Evolutionary conservation across 2,888 invertebrate species (phyloP), one percentile per base, ranked within the genome.

Genomic region (Thera obeliscata): DNA sequence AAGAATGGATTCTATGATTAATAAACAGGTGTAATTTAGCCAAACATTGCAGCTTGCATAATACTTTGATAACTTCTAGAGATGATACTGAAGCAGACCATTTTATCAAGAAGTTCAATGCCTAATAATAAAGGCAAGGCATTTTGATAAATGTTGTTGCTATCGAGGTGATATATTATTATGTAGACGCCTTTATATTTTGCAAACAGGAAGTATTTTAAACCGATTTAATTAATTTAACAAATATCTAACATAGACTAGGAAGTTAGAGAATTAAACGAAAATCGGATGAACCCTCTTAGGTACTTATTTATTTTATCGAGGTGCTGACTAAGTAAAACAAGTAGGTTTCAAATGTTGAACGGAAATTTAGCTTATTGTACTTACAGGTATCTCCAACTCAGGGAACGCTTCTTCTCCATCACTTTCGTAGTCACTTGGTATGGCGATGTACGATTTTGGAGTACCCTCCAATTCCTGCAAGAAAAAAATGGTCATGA

Each of bases 351-450:
- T 22, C 22, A 22, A 22, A 22, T 22, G 22, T 22, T 22, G 1
- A 22, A 22, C 1, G 22, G 22, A 22, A 22, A 22, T 22, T 22
- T 22, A 46, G 43, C 0, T 6, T 90, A 93, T 92, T 86, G 94
- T 82, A 91, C 93, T 92, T 86, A 94, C 94, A 76, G 84, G 85
- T 74, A 91, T 81, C 74, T 93, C 94, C 75, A 89, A 78, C 75
- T 94, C 94, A 36, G 86, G 86, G 72, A 93, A 90, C 11, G 91
- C 90, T 70, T 94, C 94, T 77, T 94, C 94, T 33, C 88, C 92
- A 76, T 94, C 94, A 74, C 94, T 94, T 71, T 94, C 94, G 74
- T 88, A 88, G 73, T 94, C 94, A 77, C 86, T 90, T 50, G 87
- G 82, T 46, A 80, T 78, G 2, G 87, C 73, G 56, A 87, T 78